Percentiles rank a stretch among this genome's conserved stretches.
phyloP scores from a whole-genome alignment of 2,888 invertebrate genomes.

The Griposia aprilina region DNA sequence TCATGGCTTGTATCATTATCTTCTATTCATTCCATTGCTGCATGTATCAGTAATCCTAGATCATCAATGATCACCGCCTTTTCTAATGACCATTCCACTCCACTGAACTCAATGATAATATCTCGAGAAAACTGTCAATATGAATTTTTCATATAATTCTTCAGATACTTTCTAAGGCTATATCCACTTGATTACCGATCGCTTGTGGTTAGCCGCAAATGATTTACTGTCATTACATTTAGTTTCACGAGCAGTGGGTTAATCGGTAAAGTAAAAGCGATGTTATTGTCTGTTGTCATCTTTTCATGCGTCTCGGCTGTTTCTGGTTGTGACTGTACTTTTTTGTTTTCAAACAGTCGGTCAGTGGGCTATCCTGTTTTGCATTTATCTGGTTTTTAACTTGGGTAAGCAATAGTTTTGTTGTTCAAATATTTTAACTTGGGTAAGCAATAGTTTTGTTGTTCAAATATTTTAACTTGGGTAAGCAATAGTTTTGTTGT shows the following conservation, averaged over 20 bases:
- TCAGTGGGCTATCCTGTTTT: slow-evolving; percentile 27
- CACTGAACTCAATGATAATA: slow-evolving; percentile 54
- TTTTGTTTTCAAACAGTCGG: slow-evolving; percentile 13
- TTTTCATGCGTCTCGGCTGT: slow-evolving; percentile 19
- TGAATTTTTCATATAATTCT: slow-evolving; percentile 52
- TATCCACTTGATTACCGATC: slow-evolving; percentile 50
- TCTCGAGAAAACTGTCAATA: slow-evolving; percentile 49
- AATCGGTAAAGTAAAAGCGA: slow-evolving; percentile 54
- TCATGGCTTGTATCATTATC: slow-evolving; percentile 11
- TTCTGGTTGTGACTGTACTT: slow-evolving; percentile 14
- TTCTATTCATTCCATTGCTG: slow-evolving; percentile 8
- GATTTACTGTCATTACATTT: slow-evolving; percentile 49
- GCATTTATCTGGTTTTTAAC: slow-evolving; percentile 2
- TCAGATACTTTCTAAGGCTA: slow-evolving; percentile 53
- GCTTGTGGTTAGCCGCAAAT: slow-evolving; percentile 54
- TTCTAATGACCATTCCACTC: slow-evolving; percentile 60
- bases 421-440: slow-evolving; percentile 21
- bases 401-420: slow-evolving; percentile 6
- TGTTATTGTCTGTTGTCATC: slow-evolving; percentile 35
- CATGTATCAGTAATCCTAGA: slow-evolving; percentile 18
- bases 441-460: slow-evolving; percentile 11
- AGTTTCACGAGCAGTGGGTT: slow-evolving; percentile 61
- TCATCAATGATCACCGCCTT: slow-evolving; percentile 33
- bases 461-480: slow-evolving; percentile 19
- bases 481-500: slow-evolving; percentile 11